phyloP scores from a whole-genome alignment of 2,797 vertebrate genomes.

The Furcifer pardalis region DNA sequence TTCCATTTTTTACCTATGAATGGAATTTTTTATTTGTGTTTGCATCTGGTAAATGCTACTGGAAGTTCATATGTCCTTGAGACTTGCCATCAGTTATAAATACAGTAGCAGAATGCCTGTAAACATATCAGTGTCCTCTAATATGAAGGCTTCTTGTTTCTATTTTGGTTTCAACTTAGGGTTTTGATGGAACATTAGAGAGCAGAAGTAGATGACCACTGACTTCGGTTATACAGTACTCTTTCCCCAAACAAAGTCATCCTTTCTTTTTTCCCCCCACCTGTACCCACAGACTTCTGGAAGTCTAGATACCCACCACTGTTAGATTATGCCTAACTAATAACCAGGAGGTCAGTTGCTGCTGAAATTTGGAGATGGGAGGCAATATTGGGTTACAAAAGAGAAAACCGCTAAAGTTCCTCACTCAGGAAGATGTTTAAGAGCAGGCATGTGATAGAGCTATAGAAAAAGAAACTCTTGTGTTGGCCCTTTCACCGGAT shows the following conservation, averaged over 20 bases:
- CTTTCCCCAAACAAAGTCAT: not conserved
- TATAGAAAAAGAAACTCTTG: not conserved
- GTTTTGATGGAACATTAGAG: not conserved
- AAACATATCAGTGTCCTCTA: too few species aligned
- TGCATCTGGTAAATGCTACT: too few species aligned
- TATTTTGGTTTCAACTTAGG: too few species aligned
- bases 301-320: not conserved
- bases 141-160: too few species aligned
- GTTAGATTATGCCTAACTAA: not conserved
- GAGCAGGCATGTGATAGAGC: not conserved
- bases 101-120: too few species aligned
- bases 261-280: not conserved
- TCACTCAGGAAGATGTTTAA: not conserved
- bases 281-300: not conserved
- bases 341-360: not conserved
- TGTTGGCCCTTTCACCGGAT: not conserved
- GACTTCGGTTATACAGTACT: not conserved
- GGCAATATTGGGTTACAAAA: too few species aligned
- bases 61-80: too few species aligned
- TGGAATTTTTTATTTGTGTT: too few species aligned
- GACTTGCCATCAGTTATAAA: too few species aligned
- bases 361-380: not conserved
- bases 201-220: not conserved
- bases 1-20: too few species aligned
- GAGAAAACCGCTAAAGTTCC: not conserved